Evolutionary conservation across 2,888 invertebrate species (phyloP), one percentile per base, ranked within the genome.

Genomic region (Steinernema hermaphroditum): DNA sequence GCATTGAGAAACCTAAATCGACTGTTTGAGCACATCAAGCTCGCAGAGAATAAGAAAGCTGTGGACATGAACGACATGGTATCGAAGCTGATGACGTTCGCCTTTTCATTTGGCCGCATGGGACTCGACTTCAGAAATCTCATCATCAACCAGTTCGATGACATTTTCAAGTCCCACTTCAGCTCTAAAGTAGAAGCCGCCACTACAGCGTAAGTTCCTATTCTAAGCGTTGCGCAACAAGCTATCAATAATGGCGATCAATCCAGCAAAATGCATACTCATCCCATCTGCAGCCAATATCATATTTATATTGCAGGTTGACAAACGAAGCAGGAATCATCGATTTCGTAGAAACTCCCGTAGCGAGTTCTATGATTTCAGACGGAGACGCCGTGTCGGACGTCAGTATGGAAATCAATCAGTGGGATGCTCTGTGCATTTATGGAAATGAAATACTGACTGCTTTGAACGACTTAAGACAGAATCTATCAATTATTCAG

Each of bases 401-500:
- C 32, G 80, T 83, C 16, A 75, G 80, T 8, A 74, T 85, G 8
- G 85, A 85, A 68, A 73, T 85, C 14, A 82, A 82, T 72, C 74
- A 82, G 41, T 85, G 85, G 85, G 85, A 85, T 73, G 85, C 86
- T 50, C 70, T 85, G 19, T 81, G 82, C 50, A 78, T 83, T 24
- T 85, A 82, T 70, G 80, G 82, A 8, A 85, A 85, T 71, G 78
- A 78, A 9, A 69, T 85, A 4, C 77, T 85, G 29, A 81, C 81
- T 16, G 78, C 83, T 29, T 70, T 85, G 27, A 86, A 86, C 49
- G 78, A 77, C 16, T 70, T 86, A 37, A 74, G 84, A n/a, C 83
- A 84, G 50, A 77, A 81, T 16, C 72, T 84, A 19, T 81, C 81
- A 0, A 81, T 81, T 6, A 75, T 79, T 44, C 57, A 81, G 72